A percentile compares a stretch with the other conserved stretches of the same genome.
These are phyloP conservation scores for Dryomyza anilis DNA, from an alignment of 2,888 invertebrate genomes.

Conservation along the genomic window DNA sequence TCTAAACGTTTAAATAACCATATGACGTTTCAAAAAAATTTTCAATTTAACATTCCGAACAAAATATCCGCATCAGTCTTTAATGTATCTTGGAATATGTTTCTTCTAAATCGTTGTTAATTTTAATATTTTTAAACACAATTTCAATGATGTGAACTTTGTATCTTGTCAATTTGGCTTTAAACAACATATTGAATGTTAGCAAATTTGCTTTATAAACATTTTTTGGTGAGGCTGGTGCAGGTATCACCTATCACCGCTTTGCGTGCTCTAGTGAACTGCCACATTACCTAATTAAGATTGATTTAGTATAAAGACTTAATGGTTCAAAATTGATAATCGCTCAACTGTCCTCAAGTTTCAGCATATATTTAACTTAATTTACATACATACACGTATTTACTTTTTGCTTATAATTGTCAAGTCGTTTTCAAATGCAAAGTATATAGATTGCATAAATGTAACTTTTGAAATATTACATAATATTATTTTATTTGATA, in stretches of 20 bases:
- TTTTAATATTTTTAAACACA: neutral
- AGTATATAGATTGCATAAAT: neutral
- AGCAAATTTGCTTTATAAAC: neutral
- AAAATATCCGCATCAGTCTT: neutral
- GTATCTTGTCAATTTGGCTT: neutral
- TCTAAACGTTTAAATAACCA: neutral
- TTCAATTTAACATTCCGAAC: no score
- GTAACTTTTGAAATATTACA: neutral
- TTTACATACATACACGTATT: neutral
- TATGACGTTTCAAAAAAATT: neutral
- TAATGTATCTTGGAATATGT: neutral
- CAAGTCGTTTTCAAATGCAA: no score
- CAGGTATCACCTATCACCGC: neutral
- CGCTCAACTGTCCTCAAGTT: slow-evolving; percentile 4
- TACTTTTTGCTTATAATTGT: neutral
- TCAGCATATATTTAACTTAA: neutral
- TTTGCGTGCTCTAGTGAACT: neutral
- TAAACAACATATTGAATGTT: neutral
- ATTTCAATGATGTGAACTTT: neutral
- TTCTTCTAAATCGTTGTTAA: neutral
- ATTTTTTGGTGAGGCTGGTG: neutral
- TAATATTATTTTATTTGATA: slow-evolving; percentile 10
- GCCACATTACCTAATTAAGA: neutral
- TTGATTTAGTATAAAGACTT: neutral
- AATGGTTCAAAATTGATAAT: neutral